Base-by-base conservation (phyloP, 1,140 invertebrate genomes). In the Tetramorium alpestre region DNA sequence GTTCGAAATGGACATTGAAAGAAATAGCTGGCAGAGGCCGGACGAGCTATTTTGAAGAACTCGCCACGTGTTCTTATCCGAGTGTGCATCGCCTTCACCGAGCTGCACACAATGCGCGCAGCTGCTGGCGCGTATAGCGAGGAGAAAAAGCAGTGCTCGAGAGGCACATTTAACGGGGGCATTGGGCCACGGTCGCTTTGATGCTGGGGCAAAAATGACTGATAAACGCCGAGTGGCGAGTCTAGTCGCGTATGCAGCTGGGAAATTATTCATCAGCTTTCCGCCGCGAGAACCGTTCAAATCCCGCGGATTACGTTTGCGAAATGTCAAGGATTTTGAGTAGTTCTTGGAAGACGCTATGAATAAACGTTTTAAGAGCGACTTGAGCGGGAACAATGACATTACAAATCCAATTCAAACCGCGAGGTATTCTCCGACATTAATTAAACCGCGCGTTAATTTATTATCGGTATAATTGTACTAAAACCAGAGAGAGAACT, bases 121-220 rank as follows among this genome's bases (percentile, higher is more conserved):
- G 67, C 38, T 22, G 78, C 60, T 38, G 25, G 11, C 44, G 62
- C 44, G 58, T 77, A n/a, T 3, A 38, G 65, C 65, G 33, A 25
- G 7, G 76, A 86, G 89, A 89, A 89, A 86, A 78, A 86, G 65
- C 67, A 78, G 62, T 33, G 70, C 86, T 85, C 67, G 47, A 87
- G 84, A 85, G 88, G 89, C 87, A 67, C 88, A 91, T 80, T 90
- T 88, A 81, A 88, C 69, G 86, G 64, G 80, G 88, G 86, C 88
- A 92, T 92, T 89, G 82, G 80, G 86, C 80, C 67, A 75, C 77
- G 64, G 80, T 88, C 87, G 73, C 87, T 91, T 90, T 90, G 91
- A 93, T 89, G 86, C 90, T 77, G 81, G 87, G 85, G 88, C 76
- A 90, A 89, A 88, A 89, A 90, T 87, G 88, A 91, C 89, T 90